Conservation (phyloP, 2,888 invertebrate genomes). For the Cheilosia grossa region DNA sequence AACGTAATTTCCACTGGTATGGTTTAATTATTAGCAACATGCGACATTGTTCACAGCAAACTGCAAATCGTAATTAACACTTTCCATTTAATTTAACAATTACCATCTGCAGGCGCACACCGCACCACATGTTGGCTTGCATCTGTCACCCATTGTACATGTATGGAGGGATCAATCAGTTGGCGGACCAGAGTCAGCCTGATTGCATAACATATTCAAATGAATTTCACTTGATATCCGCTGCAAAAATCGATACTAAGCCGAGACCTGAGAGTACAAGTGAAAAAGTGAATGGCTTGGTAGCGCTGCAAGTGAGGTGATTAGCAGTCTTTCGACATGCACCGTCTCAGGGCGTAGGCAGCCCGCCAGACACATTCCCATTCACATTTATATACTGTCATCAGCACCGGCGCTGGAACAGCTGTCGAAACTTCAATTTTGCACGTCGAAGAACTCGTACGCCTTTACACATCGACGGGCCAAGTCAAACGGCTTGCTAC, state of each 20-base stretch:
- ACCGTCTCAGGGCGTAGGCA: conserved; percentile 51
- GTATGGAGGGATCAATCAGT: conserved; percentile 26
- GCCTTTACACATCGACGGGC: conserved; percentile 16
- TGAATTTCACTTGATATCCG: conserved; percentile 50
- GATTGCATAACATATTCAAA: conserved; percentile 69
- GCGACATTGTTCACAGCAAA: conserved; percentile 66
- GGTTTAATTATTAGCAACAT: conserved; percentile 61
- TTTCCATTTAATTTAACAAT: conserved; percentile 62
- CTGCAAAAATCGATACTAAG: background rate
- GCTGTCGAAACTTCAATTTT: conserved; percentile 48
- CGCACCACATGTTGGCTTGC: conserved; percentile 2
- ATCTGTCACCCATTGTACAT: background rate
- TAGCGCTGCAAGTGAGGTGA: conserved; percentile 36
- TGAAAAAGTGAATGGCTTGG: conserved; percentile 63
- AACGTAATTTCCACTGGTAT: conserved; percentile 24
- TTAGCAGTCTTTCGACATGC: conserved; percentile 61
- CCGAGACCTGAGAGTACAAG: background rate
- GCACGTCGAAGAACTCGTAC: conserved; percentile 41
- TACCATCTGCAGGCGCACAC: conserved; percentile 20
- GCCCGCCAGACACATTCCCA: conserved; percentile 10
- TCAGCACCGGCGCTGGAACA: conserved; percentile 12
- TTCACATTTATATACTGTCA: background rate
- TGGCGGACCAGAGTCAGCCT: background rate
- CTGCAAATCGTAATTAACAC: conserved; percentile 61
- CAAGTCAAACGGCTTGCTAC: conserved; percentile 23